A percentile compares a stretch with the other conserved stretches of the same genome.
Evolutionary conservation across 2,888 invertebrate genomes (phyloP).

Genomic region (Neria commutata): DNA sequence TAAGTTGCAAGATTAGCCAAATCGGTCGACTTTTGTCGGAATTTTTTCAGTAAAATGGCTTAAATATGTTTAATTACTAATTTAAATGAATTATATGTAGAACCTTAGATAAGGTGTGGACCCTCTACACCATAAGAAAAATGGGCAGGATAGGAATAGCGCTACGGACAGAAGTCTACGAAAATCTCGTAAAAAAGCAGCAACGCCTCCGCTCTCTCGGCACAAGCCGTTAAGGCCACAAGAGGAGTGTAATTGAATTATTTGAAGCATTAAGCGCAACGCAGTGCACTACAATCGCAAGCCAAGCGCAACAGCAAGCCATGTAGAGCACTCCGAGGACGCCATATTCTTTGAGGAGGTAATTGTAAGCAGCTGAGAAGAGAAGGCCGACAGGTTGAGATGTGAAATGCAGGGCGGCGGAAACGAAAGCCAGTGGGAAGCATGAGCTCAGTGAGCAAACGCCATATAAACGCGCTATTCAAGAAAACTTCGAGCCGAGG

Average conservation of each 20-base stretch:
- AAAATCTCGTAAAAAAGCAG: too few species aligned
- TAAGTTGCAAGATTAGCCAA: too few species aligned
- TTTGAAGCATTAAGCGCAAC: constrained; percentile 5
- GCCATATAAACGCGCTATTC: neutral
- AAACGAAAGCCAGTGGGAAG: neutral
- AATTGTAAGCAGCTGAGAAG: neutral
- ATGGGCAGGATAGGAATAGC: too few species aligned
- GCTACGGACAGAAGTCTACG: too few species aligned
- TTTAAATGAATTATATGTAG: too few species aligned
- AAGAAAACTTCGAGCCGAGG: constrained; percentile 4
- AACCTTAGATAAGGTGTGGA: too few species aligned
- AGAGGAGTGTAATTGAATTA: neutral
- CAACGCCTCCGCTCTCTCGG: neutral
- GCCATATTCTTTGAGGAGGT: constrained; percentile 15
- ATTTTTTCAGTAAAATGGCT: too few species aligned
- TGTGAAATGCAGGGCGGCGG: too few species aligned
- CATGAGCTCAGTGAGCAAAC: neutral
- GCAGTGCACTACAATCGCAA: constrained; percentile 12
- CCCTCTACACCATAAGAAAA: too few species aligned
- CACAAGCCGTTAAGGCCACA: neutral
- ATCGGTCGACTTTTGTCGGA: too few species aligned
- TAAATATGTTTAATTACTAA: too few species aligned
- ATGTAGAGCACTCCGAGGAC: constrained; percentile 15
- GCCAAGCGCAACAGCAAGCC: constrained; percentile 15
- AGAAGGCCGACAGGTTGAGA: too few species aligned